A percentile compares a stretch with the other conserved stretches of the same genome.
Conservation (phyloP, 2,888 invertebrate species). For the Lepidochrysops patricia region DNA sequence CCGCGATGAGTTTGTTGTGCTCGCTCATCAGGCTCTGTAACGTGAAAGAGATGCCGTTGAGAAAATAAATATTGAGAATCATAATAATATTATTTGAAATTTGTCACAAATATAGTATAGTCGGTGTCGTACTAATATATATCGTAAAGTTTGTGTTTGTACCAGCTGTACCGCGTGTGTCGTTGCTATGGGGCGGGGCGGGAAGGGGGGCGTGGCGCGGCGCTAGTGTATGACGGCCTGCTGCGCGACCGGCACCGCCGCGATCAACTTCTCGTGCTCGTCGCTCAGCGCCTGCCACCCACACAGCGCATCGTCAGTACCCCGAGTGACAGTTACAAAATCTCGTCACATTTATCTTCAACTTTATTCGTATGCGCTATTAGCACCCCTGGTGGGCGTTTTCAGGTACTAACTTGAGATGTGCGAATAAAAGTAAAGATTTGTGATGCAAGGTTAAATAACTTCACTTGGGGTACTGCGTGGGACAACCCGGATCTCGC, state of each 20-base stretch:
- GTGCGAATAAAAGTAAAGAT: no score
- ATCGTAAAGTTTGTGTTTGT: not conserved
- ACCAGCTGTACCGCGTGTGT: not conserved
- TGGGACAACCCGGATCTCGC: no score
- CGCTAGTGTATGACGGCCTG: constrained; percentile 56
- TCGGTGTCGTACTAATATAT: not conserved
- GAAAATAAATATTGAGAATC: not conserved
- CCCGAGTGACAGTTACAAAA: not conserved
- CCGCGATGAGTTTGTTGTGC: constrained; percentile 70
- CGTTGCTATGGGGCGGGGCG: not conserved
- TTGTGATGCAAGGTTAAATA: no score
- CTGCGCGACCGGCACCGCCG: constrained; percentile 43
- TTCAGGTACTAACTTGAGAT: no score
- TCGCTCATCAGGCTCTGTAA: constrained; percentile 75
- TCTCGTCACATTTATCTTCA: not conserved
- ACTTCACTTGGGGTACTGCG: no score
- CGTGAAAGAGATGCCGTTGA: constrained; percentile 16
- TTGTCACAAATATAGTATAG: no score
- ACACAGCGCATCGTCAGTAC: not conserved
- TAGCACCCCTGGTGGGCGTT: no score
- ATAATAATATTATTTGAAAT: no score
- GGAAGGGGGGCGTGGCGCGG: constrained; percentile 7
- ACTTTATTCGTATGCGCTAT: not conserved
- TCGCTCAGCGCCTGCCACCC: constrained; percentile 83
- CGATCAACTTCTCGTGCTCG: constrained; percentile 88